Evolutionary conservation across 2,797 vertebrate species (phyloP).

Genomic region (Momotus momota): DNA sequence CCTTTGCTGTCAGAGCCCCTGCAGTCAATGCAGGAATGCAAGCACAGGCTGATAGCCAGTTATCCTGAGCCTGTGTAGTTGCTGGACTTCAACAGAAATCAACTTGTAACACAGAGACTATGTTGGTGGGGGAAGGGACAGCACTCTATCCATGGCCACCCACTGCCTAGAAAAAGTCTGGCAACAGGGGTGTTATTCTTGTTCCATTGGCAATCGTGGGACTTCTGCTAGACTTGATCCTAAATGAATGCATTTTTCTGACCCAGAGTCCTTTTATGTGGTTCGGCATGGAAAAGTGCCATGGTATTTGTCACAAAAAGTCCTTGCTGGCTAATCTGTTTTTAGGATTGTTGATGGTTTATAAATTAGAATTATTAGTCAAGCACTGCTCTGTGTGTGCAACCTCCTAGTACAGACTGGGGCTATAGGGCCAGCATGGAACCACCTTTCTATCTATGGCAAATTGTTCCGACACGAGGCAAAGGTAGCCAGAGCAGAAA

Average conservation of each 20-base stretch:
- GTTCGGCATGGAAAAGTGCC: slow-evolving; percentile 70
- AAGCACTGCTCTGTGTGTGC: slow-evolving; percentile 45
- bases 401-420: background rate
- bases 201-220: slow-evolving; percentile 69
- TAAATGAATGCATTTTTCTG: slow-evolving; percentile 77
- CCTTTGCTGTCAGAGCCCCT: slow-evolving; percentile 35
- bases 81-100: slow-evolving; percentile 61
- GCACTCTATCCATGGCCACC: slow-evolving; percentile 62
- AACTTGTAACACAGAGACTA: slow-evolving; percentile 51
- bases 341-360: slow-evolving; percentile 74
- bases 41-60: slow-evolving; percentile 46
- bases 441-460: background rate
- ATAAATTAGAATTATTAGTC: slow-evolving; percentile 70
- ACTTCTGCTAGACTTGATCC: slow-evolving; percentile 74
- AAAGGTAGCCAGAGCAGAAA: background rate
- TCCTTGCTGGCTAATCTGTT: slow-evolving; percentile 67
- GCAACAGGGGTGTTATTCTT: slow-evolving; percentile 76
- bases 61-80: slow-evolving; percentile 15
- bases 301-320: slow-evolving; percentile 72
- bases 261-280: slow-evolving; percentile 73
- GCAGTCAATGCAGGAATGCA: slow-evolving; percentile 40
- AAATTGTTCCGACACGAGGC: background rate
- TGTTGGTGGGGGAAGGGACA: slow-evolving; percentile 63
- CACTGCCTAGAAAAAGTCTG: slow-evolving; percentile 73
- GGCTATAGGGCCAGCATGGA: background rate